Base-by-base conservation (phyloP, 2,113 vertebrate genomes). In the Seriola quinqueradiata region DNA sequence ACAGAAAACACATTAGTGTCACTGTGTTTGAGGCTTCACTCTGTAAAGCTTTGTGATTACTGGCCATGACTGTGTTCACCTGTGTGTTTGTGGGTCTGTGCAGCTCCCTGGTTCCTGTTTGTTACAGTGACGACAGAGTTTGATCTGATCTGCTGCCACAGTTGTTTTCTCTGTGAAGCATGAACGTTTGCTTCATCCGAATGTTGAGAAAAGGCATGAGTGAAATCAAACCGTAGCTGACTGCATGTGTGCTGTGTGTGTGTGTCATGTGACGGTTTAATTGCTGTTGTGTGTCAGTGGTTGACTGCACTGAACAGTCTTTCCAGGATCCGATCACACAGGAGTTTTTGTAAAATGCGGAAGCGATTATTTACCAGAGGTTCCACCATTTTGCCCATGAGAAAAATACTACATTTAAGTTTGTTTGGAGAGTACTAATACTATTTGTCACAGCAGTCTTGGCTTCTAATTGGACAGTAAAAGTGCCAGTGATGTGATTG, bases 31-130 rank as follows among this genome's bases (percentile, higher is more conserved):
- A 73, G 12, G 5, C 32, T 40, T 34, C 0, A 0, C 4, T 70
- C 48, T 82, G 72, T 77, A 63, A 85, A 81, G 74, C 84, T 81
- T 74, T 77, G 78, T 52, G 75, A 54, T 36, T 25, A 5, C 36
- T 40, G 21, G 5, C 8, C 2, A 4, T 34, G 19, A 6, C 54
- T 46, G 14, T 55, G 25, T 17, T 71, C 34, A 59, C 48, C 52
- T 68, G 8, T 44, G 46, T 48, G 48, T 1, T 70, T 28, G 28
- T 28, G 28, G 28, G 28, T 50, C 3, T 50, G 48, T 50, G 14
- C 17, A 38, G 6, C 38, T 38, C 6, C 28, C 28, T 28, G 28
- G 28, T 36, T 44, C 42, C 4, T 75, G 42, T 67, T 38, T 65
- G 44, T 70, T 9, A 34, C 10, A 16, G 60, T 32, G 58, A 25